Evolutionary conservation across 2,797 vertebrate genomes (phyloP).

Genomic region (Lagodon rhomboides): DNA sequence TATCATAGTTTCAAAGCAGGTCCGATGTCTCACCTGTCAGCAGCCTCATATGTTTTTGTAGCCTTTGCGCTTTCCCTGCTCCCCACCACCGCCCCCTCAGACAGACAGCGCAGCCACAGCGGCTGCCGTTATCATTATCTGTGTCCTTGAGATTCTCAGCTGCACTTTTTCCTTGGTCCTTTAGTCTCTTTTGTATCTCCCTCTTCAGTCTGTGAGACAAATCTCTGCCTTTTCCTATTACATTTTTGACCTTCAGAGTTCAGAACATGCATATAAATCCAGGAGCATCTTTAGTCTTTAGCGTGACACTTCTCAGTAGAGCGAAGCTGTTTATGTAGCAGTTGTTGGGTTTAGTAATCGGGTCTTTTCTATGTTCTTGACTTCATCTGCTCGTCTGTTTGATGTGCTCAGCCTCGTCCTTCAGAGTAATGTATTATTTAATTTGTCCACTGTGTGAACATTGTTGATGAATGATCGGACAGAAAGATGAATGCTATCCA

Average conservation of each 20-base stretch:
- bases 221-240: slow-evolving; percentile 10
- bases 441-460: slow-evolving; percentile 8
- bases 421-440: not conserved
- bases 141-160: slow-evolving; percentile 39
- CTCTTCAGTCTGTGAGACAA: slow-evolving; percentile 62
- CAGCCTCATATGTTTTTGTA: slow-evolving; percentile 11
- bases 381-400: slow-evolving; percentile 19
- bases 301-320: not conserved
- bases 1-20: slow-evolving; percentile 4
- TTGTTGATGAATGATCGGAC: slow-evolving; percentile 8
- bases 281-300: not conserved
- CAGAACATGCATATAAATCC: not conserved
- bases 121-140: slow-evolving; percentile 21
- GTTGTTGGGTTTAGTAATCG: slow-evolving; percentile 1
- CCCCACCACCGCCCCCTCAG: not conserved
- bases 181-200: slow-evolving; percentile 25
- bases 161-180: slow-evolving; percentile 25
- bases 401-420: not conserved
- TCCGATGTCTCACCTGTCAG: slow-evolving; percentile 9
- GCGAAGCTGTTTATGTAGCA: slow-evolving; percentile 31
- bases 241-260: slow-evolving; percentile 1
- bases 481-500: slow-evolving; percentile 10
- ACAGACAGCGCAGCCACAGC: not conserved
- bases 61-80: not conserved
- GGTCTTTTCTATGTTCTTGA: slow-evolving; percentile 10